Base-by-base conservation (phyloP, 1,140 invertebrate genomes). In the Cyclargus thomasi region DNA sequence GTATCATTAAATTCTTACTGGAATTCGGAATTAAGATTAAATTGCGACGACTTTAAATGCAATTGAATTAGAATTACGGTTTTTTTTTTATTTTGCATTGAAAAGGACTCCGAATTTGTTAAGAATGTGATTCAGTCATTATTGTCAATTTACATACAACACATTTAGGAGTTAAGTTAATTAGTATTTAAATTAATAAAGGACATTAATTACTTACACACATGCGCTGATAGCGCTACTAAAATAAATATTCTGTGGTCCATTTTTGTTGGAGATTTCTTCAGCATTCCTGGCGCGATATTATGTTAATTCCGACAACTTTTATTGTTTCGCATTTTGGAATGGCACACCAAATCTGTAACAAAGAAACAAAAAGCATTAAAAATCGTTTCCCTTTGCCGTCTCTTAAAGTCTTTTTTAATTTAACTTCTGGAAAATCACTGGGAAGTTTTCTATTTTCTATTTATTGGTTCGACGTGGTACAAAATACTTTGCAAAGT, bases 181-280 rank as follows among this genome's bases (percentile, higher is more conserved):
- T 29, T 8, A 4, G 29, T 29, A 29, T 47, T 11, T 47, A 16
- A 47, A 47, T 16, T 11, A 47, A 47, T 47, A 69, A 65, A 53
- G n/a, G 23, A n/a, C 21, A 68, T 70, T 59, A 65, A 23, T 65
- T 75, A 86, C 85, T 86, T 79, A 89, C 86, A 80, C 62, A 86
- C 68, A 67, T 79, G 78, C 72, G 79, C 79, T 68, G 79, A 71
- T 8, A 85, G 70, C 71, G 81, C 82, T 70, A 85, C 63, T 64
- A 86, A 36, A 11, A 77, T 57, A 23, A 81, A 65, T 67, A 85
- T 65, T 75, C 76, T 73, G 69, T 64, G 69, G 74, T 81, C 78
- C 86, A 89, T 89, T 74, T 65, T 73, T 36, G 10, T 20, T 18
- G 59, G 18, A 20, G 20, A 59, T 59, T 59, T 59, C 18, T 21